These are phyloP conservation scores for Syngnathus floridae DNA, from an alignment of 2,113 vertebrate species.

Conservation along the genomic window DNA sequence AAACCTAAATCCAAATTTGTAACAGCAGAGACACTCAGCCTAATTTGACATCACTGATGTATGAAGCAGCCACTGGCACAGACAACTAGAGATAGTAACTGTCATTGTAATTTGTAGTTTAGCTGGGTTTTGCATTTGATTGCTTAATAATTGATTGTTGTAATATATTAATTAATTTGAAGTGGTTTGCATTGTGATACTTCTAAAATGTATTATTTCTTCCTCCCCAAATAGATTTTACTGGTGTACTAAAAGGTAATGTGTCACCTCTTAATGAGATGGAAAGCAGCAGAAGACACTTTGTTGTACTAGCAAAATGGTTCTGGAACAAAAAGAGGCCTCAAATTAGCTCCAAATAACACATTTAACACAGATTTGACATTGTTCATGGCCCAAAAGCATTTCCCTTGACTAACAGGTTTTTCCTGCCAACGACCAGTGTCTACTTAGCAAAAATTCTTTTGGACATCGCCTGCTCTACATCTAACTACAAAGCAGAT, in stretches of 20 bases:
- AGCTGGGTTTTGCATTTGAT: not conserved
- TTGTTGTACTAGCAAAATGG: slow-evolving; percentile 52
- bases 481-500: slow-evolving; percentile 65
- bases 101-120: not conserved
- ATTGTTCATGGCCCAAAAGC: slow-evolving; percentile 63
- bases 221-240: slow-evolving; percentile 3
- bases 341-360: slow-evolving; percentile 51
- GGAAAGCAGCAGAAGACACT: slow-evolving; percentile 15
- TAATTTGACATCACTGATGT: not conserved
- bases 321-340: slow-evolving; percentile 48
- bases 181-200: not conserved
- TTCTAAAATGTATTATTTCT: slow-evolving; percentile 29
- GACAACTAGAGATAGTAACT: not conserved
- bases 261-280: slow-evolving; percentile 36
- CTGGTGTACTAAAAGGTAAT: not conserved
- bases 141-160: not conserved
- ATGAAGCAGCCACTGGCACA: not conserved
- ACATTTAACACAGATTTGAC: slow-evolving; percentile 62
- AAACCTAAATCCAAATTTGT: not conserved
- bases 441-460: slow-evolving; percentile 62
- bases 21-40: not conserved
- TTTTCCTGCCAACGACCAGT: slow-evolving; percentile 65
- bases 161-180: not conserved
- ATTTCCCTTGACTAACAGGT: slow-evolving; percentile 64
- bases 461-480: slow-evolving; percentile 53